phyloP scores from a whole-genome alignment of 2,797 vertebrate species.

The Podargus strigoides region DNA sequence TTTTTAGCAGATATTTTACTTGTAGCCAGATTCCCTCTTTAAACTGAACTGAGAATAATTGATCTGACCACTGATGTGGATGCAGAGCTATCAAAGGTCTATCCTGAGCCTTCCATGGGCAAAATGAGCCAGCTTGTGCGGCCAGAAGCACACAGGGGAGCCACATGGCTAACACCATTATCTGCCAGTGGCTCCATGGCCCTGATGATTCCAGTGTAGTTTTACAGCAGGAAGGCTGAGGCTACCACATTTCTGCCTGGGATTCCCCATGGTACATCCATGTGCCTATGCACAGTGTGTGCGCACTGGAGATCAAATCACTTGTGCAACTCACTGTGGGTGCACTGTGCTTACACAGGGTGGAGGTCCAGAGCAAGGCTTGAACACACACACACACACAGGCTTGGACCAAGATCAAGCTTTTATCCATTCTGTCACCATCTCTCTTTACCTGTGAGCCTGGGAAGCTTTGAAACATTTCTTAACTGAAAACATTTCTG shows the following conservation, averaged over 20 bases:
- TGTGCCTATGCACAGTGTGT: no score
- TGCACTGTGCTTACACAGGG: accelerated
- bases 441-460: background rate
- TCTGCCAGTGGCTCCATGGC: accelerated
- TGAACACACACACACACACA: background rate
- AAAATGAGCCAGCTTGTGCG: background rate
- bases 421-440: background rate
- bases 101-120: background rate
- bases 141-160: background rate
- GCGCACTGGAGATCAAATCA: background rate
- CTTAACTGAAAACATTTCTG: background rate
- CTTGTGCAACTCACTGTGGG: accelerated
- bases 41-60: background rate
- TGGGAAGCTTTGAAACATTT: background rate
- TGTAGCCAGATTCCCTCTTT: background rate
- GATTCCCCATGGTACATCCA: accelerated
- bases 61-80: background rate
- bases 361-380: background rate
- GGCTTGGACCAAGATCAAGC: background rate
- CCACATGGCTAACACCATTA: background rate
- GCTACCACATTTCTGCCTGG: background rate
- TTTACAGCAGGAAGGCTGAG: background rate
- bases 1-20: background rate
- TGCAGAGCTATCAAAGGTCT: background rate
- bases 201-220: background rate